phyloP scores from a whole-genome alignment of 2,888 invertebrate species.

The Glyphotaelius pellucidus region DNA sequence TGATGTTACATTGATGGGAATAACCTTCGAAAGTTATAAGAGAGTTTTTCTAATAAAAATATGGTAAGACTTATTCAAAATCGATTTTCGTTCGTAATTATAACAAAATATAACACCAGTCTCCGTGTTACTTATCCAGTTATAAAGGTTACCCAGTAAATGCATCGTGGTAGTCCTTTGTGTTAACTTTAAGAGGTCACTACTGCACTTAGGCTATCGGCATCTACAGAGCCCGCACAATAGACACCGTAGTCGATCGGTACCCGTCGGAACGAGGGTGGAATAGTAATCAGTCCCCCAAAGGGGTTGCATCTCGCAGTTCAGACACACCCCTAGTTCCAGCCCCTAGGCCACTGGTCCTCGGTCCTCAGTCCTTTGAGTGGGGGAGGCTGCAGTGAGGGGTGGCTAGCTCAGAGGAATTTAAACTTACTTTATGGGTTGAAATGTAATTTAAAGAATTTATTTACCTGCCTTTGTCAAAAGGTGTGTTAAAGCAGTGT shows the following conservation, averaged over 20 bases:
- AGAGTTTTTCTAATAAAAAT: too few species aligned
- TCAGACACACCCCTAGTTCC: neutral
- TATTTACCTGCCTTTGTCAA: neutral
- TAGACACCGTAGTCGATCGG: neutral
- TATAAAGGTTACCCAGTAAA: neutral
- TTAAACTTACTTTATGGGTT: neutral
- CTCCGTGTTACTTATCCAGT: neutral
- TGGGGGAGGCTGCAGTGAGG: neutral
- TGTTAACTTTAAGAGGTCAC: neutral
- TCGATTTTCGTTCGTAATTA: too few species aligned
- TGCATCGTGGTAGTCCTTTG: neutral
- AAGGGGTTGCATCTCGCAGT: slow-evolving; percentile 2
- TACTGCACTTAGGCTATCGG: neutral
- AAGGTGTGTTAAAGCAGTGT: neutral
- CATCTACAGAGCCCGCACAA: neutral
- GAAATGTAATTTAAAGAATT: neutral
- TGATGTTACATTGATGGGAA: too few species aligned
- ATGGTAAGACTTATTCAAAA: too few species aligned
- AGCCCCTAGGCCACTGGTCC: neutral
- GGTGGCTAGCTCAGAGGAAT: neutral
- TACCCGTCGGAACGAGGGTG: neutral
- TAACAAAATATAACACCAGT: too few species aligned
- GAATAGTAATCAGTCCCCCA: neutral
- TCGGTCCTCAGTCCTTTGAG: neutral
- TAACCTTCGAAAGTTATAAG: too few species aligned